These are phyloP conservation scores for Drosophila equinoxialis DNA, from an alignment of 1,140 invertebrate genomes.

Conservation along the genomic window DNA sequence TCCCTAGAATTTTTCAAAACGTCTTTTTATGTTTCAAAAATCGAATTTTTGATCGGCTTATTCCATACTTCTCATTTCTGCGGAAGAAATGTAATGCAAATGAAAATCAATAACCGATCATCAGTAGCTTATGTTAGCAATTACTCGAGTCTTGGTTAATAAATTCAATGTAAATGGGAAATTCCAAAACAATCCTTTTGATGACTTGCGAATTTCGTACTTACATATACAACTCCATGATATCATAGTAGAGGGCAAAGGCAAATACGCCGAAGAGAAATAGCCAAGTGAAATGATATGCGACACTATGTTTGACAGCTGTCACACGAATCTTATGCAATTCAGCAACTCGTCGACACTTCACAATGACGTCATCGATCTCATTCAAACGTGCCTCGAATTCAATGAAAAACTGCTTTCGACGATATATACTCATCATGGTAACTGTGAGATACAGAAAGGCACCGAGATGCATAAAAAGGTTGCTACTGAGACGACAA, in stretches of 20 bases:
- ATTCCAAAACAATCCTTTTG: no score
- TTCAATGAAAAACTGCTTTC: constrained; percentile 70
- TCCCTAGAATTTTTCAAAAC: no score
- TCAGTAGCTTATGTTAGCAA: no score
- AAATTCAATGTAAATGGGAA: no score
- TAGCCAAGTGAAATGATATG: constrained; percentile 71
- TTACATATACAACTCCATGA: constrained; percentile 57
- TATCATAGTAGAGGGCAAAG: constrained; percentile 62
- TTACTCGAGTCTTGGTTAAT: no score
- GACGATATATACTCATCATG: constrained; percentile 63
- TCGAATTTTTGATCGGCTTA: no score
- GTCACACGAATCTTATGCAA: constrained; percentile 51
- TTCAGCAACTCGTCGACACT: constrained; percentile 60
- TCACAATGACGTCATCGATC: constrained; percentile 60
- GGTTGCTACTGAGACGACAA: constrained; percentile 60
- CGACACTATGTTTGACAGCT: constrained; percentile 53
- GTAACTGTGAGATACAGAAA: constrained; percentile 69
- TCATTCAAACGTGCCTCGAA: constrained; percentile 62
- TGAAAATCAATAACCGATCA: no score
- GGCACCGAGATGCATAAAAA: constrained; percentile 69
- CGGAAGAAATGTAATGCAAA: no score
- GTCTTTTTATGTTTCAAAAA: no score
- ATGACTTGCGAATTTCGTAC: not conserved
- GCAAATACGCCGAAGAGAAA: constrained; percentile 61
- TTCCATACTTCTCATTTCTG: no score